phyloP scores from a whole-genome alignment of 2,113 vertebrate species.

The Gnathonemus echidnorhynchus region DNA sequence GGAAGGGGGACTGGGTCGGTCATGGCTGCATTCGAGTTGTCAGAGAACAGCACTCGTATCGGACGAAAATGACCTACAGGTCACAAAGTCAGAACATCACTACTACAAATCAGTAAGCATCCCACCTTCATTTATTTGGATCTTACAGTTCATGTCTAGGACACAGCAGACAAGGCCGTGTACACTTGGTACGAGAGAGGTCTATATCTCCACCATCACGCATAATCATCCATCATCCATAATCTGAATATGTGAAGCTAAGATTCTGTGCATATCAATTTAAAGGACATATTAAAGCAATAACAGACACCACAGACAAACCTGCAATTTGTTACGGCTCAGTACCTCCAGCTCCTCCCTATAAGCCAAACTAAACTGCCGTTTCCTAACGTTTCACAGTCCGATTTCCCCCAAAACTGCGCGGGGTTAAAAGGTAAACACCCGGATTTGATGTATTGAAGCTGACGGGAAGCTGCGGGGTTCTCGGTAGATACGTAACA shows the following conservation, averaged over 20 bases:
- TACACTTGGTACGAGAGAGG: background rate
- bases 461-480: constrained; percentile 52
- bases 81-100: background rate
- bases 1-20: constrained; percentile 13
- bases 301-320: background rate
- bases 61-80: background rate
- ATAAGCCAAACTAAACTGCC: constrained; percentile 24
- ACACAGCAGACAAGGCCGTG: background rate
- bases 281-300: background rate
- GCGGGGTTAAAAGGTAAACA: constrained; percentile 32
- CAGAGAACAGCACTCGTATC: background rate
- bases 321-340: background rate
- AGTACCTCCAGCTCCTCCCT: constrained; percentile 22
- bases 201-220: background rate
- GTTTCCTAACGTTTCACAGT: constrained; percentile 33
- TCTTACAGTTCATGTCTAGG: background rate
- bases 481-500: constrained; percentile 57
- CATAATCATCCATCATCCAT: background rate
- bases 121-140: background rate
- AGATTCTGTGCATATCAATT: background rate
- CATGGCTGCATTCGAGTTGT: background rate
- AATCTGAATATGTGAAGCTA: background rate
- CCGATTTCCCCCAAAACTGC: constrained; percentile 28
- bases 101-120: background rate
- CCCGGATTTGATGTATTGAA: constrained; percentile 46